Evolutionary conservation across 2,113 vertebrate genomes (phyloP), one percentile per base, ranked within the genome.

Genomic region (Brachionichthys hirsutus): DNA sequence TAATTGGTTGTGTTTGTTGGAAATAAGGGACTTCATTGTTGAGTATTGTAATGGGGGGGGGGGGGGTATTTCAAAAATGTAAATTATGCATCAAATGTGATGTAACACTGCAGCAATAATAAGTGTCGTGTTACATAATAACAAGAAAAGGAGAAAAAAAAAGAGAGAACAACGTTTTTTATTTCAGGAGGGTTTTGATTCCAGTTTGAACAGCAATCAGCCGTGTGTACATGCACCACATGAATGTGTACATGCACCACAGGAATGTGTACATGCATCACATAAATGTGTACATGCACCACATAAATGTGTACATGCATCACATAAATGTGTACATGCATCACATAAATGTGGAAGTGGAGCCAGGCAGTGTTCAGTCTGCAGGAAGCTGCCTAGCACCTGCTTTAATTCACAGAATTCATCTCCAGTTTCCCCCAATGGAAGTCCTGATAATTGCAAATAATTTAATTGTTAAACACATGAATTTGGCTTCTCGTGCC

Each of bases 291-390:
- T 36, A 38, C 61, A 30, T 54, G 57, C 66, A 64, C 75, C 56
- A 46, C 67, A 72, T 61, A 71, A 73, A 81, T 78, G 73, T 78
- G 81, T 36, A 38, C 61, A 30, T 54, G 57, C 66, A 64, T 77
- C 56, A 46, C 67, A 72, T 61, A 71, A 73, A 81, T 78, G 73
- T 78, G 66, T 36, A 38, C 61, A 30, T 54, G 57, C 66, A 64
- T 77, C 56, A 46, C 67, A 72, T 61, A 71, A 73, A 81, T 78
- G 73, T 78, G 81, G 76, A 63, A 80, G 68, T 57, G 2, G 14
- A 58, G 30, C 66, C 77, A 18, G 67, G 73, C 75, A 71, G 79
- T 69, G 70, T 75, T 73, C 70, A 67, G 57, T 65, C 69, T 40
- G 43, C 56, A 59, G 43, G 51, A 20, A 59, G 12, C 45, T 11